Base-by-base conservation (phyloP, 2,113 vertebrate species). In the Pelecanus crispus region DNA sequence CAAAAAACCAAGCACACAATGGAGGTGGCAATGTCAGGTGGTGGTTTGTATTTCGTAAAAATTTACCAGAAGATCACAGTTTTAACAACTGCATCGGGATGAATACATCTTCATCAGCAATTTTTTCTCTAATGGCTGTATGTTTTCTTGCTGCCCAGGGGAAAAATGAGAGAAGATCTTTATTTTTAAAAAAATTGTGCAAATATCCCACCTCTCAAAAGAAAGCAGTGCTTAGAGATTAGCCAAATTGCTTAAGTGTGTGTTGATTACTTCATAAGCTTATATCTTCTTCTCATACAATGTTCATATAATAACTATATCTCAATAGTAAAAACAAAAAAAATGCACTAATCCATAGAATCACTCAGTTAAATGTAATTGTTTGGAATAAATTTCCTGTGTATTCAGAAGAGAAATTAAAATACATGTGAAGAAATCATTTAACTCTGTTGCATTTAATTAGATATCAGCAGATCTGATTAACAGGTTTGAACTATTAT, bases 381-480 rank as follows among this genome's bases (percentile, higher is more conserved):
- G 13, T 62, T 89, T 44, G 42, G 59, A 95, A 94, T 56, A 63
- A 87, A 94, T 93, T 87, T 32, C 31, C 53, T 66, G 42, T 94
- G n/a, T 58, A 53, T 11, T 78, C 45, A 9, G 42, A 36, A 96
- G 14, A 45, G 45, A 94, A 95, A 86, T 86, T 44, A 92, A 95
- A 94, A 86, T 66, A 88, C 94, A 71, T 53, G 36, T 71, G 72
- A 34, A 87, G 34, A 93, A 94, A 88, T 92, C 49, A 66, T 53
- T 91, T 94, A 90, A 79, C 8, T 44, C 19, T 26, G 63, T 28
- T 94, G 34, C 24, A 89, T 94, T 97, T 95, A 95, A 92, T 88
- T 47, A 88, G 49, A 59, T 59, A 92, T 91, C 10, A 42, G 29
- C 26, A 95, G 80, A 81, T 26, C 18, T 95, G 25, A 45, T 73